Base-by-base conservation (phyloP, 1,140 invertebrate genomes). In the Carcinoscorpius rotundicauda region DNA sequence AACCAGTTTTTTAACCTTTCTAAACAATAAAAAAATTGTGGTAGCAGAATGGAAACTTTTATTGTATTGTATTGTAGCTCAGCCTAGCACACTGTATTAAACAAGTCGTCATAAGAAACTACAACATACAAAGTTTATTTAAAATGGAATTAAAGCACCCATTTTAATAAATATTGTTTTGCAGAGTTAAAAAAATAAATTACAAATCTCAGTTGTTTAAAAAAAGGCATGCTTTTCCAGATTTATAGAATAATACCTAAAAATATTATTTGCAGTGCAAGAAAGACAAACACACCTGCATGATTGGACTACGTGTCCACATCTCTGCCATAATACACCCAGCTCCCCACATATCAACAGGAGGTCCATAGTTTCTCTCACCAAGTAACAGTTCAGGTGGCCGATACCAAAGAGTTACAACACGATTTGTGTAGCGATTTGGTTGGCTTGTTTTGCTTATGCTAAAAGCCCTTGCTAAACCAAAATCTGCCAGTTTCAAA, bases 311-410 rank as follows among this genome's bases (percentile, higher is more conserved):
- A 67, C 94, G 80, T 0, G 95, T 98, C 96, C 96, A 99, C 91
- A 99, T 95, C 80, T 99, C 95, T 0, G 95, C 95, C 94, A 98
- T 97, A 57, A 98, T 98, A 74, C 96, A 98, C 0, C 96, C 96
- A 52, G 92, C 94, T 6, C 95, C 95, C 96, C 96, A 98, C 76
- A 98, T 83, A 80, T 99, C 97, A 49, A 99, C 92, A 0, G 94
- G 87, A 6, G 94, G 91, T 0, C 94, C 94, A 76, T 97, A 97
- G 78, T 97, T 94, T 50, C 95, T 79, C 72, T 97, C 93, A 50
- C 96, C 96, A 0, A 95, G 78, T 3, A 93, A 73, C 8, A 93
- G 75, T 75, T 92, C 89, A 0, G 94, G 94, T 11, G 94, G 93
- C 63, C 95, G 81, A 75, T 99, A 99, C 95, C 96, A 98, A 5